Evolutionary conservation across 2,113 vertebrate species (phyloP).

Genomic region (Microcebus griseorufus): DNA sequence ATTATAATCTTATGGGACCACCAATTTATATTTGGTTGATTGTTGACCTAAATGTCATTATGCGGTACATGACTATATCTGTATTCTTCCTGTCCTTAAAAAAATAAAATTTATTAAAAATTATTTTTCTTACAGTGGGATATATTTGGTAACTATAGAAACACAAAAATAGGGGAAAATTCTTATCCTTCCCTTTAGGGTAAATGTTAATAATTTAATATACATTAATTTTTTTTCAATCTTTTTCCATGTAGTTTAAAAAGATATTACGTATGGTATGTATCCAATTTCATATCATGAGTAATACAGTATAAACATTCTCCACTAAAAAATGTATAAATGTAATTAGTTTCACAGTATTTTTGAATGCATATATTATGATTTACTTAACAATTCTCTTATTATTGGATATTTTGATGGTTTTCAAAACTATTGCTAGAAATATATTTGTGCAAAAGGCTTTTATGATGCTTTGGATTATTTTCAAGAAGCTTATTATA

Average conservation of each 20-base stretch:
- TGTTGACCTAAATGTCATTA: neutral
- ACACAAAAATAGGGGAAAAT: neutral
- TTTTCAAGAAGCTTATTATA: constrained; percentile 12
- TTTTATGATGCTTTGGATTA: neutral
- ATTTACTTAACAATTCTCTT: neutral
- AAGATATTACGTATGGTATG: neutral
- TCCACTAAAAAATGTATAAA: neutral
- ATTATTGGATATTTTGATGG: neutral
- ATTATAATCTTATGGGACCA: neutral
- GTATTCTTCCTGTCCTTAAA: neutral
- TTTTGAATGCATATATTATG: neutral
- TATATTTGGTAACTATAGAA: neutral
- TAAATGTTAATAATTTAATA: neutral
- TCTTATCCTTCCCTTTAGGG: neutral
- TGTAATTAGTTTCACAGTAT: neutral
- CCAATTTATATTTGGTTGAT: neutral
- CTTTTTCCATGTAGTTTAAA: neutral
- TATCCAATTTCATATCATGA: neutral
- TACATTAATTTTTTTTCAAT: neutral
- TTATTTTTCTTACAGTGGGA: neutral
- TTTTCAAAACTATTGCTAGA: constrained; percentile 28
- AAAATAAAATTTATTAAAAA: neutral
- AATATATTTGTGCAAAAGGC: neutral
- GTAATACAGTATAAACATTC: neutral
- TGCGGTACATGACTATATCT: neutral